A percentile compares a stretch with the other conserved stretches of the same genome.
phyloP scores from a whole-genome alignment of 2,113 vertebrate genomes.

The Halcyon senegalensis region DNA sequence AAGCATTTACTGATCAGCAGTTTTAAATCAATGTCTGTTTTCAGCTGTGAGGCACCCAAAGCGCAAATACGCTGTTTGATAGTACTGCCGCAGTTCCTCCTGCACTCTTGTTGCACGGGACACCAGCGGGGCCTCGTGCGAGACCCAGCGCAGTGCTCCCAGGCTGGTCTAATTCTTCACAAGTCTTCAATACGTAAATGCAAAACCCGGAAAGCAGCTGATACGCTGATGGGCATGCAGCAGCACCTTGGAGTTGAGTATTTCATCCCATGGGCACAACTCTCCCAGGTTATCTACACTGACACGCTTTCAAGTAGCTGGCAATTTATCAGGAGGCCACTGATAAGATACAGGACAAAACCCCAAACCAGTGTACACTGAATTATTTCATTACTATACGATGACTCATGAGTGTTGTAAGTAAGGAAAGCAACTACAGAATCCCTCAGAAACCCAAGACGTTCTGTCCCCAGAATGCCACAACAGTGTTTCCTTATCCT shows the following conservation, averaged over 20 bases:
- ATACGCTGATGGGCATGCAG: fast-evolving
- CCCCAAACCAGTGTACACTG: background rate
- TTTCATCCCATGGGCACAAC: background rate
- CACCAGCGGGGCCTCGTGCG: background rate
- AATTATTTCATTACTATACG: background rate
- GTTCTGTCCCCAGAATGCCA: background rate
- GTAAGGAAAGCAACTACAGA: background rate
- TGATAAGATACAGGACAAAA: background rate
- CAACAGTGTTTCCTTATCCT: background rate
- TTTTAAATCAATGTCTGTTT: constrained; percentile 22
- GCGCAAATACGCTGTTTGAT: background rate
- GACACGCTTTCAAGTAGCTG: background rate
- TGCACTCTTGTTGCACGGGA: background rate
- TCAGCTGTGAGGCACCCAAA: background rate
- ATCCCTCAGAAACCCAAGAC: background rate
- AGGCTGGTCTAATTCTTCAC: background rate
- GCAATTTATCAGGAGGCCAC: background rate
- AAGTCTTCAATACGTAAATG: background rate
- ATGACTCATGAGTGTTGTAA: background rate
- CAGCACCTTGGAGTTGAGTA: background rate
- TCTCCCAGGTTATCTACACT: background rate
- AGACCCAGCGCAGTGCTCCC: background rate
- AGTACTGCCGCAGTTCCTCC: background rate
- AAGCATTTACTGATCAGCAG: background rate
- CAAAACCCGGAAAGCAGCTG: background rate